Conservation (phyloP, 2,113 vertebrate genomes). For the Centropristis striata region DNA sequence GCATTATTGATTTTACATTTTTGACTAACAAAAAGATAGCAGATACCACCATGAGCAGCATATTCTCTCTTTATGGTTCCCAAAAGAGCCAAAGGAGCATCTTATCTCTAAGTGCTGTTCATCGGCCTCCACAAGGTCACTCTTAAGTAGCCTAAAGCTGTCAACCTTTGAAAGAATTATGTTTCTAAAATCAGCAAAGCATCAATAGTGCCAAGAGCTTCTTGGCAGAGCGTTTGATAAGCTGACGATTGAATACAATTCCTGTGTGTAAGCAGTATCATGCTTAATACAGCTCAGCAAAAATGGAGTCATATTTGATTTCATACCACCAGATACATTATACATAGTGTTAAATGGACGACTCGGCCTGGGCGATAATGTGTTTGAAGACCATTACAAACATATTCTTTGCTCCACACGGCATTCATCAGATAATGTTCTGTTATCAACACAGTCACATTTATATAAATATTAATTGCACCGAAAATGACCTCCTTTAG, state of each 20-base stretch:
- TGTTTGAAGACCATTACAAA: constrained; percentile 11
- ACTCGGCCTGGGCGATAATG: neutral
- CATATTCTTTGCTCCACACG: neutral
- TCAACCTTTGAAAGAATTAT: constrained; percentile 53
- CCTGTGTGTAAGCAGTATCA: constrained; percentile 39
- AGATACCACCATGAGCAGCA: constrained; percentile 18
- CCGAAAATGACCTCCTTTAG: constrained; percentile 50
- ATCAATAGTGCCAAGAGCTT: constrained; percentile 24
- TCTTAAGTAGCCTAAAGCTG: constrained; percentile 38
- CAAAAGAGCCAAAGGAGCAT: constrained; percentile 33
- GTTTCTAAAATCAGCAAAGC: constrained; percentile 54
- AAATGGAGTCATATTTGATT: constrained; percentile 44
- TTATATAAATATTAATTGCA: constrained; percentile 25
- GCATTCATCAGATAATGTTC: constrained; percentile 13
- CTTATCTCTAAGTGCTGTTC: constrained; percentile 42
- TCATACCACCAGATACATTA: constrained; percentile 30
- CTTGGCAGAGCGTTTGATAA: constrained; percentile 55
- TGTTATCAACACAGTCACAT: constrained; percentile 19
- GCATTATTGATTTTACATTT: constrained; percentile 14
- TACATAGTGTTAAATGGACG: constrained; percentile 21
- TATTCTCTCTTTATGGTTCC: constrained; percentile 35
- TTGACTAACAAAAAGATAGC: constrained; percentile 23
- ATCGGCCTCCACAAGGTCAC: constrained; percentile 43
- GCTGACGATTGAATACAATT: constrained; percentile 50
- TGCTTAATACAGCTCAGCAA: constrained; percentile 53